Conservation (phyloP, 2,113 vertebrate species). For the Murina feae region DNA sequence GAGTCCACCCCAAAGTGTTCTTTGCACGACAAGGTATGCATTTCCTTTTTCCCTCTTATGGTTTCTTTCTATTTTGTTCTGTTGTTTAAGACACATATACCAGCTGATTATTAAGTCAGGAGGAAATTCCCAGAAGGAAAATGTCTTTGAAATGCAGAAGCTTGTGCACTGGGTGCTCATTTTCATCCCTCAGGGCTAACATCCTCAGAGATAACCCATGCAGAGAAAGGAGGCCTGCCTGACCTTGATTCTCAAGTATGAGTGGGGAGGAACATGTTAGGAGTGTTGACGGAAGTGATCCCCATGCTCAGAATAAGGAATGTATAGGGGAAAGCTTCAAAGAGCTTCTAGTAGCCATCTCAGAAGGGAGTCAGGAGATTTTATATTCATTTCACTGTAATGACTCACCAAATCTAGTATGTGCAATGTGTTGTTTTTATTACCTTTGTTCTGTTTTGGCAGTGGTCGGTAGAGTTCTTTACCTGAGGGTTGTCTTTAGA, state of each 20-base stretch:
- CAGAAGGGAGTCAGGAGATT: background rate
- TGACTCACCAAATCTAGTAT: background rate
- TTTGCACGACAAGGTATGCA: constrained; percentile 26
- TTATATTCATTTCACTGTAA: background rate
- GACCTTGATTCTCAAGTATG: background rate
- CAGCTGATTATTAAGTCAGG: constrained; percentile 46
- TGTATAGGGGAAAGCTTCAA: background rate
- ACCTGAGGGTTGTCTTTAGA: background rate
- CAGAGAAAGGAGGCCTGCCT: background rate
- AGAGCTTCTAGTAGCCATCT: background rate
- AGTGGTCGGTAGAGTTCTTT: background rate
- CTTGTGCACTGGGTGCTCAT: constrained; percentile 33
- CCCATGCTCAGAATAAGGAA: background rate
- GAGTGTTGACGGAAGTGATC: background rate
- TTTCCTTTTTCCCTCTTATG: background rate
- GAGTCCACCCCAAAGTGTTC: background rate
- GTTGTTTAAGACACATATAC: constrained; percentile 28
- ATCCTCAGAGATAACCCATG: background rate
- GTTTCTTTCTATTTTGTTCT: constrained; percentile 42
- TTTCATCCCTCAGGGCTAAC: background rate
- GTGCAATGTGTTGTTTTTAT: background rate
- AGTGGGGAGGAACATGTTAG: background rate
- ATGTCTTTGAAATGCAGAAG: constrained; percentile 34
- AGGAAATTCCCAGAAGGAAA: constrained; percentile 38
- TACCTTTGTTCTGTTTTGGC: background rate